A percentile compares a stretch with the other conserved stretches of the same genome.
Conservation (phyloP, 2,113 vertebrate genomes). For the Hoplias malabaricus region DNA sequence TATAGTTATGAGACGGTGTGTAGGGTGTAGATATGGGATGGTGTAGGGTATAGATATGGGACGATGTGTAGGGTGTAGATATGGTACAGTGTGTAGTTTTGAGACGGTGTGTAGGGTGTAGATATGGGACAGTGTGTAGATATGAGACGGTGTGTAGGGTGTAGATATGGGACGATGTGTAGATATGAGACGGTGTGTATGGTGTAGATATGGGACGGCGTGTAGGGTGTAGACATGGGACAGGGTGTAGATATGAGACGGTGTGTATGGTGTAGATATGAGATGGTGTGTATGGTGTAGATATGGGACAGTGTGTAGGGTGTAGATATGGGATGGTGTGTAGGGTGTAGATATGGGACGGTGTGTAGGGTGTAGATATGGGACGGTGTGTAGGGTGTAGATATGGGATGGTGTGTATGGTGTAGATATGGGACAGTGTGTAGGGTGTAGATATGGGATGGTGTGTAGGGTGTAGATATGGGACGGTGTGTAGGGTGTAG, state of each 20-base stretch:
- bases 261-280: too few relatives aligned
- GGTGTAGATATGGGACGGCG: too few relatives aligned
- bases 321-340: neutral
- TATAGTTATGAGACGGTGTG: neutral
- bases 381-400: neutral
- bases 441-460: too few relatives aligned
- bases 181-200: neutral
- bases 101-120: neutral
- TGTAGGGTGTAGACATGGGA: too few relatives aligned
- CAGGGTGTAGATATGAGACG: too few relatives aligned
- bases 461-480: too few relatives aligned
- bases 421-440: too few relatives aligned
- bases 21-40: neutral
- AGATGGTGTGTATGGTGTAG: too few relatives aligned
- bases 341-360: neutral
- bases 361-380: neutral
- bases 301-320: neutral
- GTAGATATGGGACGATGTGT: too few relatives aligned
- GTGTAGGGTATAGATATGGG: neutral
- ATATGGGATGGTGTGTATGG: neutral
- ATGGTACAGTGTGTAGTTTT: neutral
- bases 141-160: neutral
- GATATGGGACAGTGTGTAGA: neutral
- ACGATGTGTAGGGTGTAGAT: neutral
- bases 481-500: neutral